phyloP scores from a whole-genome alignment of 2,888 invertebrate genomes.

The Andrena chrysosceles region DNA sequence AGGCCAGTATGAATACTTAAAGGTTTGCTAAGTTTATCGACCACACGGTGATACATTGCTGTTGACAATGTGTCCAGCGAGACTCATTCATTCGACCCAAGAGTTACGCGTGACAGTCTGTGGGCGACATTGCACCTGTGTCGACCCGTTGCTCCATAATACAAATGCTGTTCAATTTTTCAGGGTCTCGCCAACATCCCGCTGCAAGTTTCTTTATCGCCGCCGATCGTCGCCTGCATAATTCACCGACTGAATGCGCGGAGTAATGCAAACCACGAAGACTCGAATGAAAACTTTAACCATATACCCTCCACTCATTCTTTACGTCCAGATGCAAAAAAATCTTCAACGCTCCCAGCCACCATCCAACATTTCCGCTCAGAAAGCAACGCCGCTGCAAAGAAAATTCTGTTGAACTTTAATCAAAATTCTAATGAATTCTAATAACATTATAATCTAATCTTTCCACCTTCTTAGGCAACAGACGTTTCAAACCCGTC shows the following conservation, averaged over 20 bases:
- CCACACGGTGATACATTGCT: constrained; percentile 59
- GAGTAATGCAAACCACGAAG: neutral
- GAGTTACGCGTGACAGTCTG: constrained; percentile 22
- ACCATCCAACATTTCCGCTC: too few relatives aligned
- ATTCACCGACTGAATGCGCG: constrained; percentile 5
- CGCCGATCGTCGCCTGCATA: constrained; percentile 9
- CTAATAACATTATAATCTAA: too few relatives aligned
- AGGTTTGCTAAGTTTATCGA: constrained; percentile 55
- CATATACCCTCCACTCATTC: neutral
- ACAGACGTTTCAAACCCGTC: too few relatives aligned
- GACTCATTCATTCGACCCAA: constrained; percentile 37
- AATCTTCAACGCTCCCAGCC: neutral
- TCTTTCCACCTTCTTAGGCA: too few relatives aligned
- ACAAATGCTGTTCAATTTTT: constrained; percentile 34
- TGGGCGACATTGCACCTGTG: constrained; percentile 43
- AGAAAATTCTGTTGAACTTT: too few relatives aligned
- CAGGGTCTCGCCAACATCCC: constrained; percentile 7
- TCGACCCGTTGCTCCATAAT: constrained; percentile 30
- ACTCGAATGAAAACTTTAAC: neutral
- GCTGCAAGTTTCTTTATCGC: neutral
- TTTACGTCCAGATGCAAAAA: neutral
- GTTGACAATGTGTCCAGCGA: constrained; percentile 59
- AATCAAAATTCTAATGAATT: too few relatives aligned
- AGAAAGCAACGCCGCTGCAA: too few relatives aligned
- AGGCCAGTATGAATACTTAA: neutral